phyloP scores from a whole-genome alignment of 2,888 invertebrate species.

The Emmelina monodactyla region DNA sequence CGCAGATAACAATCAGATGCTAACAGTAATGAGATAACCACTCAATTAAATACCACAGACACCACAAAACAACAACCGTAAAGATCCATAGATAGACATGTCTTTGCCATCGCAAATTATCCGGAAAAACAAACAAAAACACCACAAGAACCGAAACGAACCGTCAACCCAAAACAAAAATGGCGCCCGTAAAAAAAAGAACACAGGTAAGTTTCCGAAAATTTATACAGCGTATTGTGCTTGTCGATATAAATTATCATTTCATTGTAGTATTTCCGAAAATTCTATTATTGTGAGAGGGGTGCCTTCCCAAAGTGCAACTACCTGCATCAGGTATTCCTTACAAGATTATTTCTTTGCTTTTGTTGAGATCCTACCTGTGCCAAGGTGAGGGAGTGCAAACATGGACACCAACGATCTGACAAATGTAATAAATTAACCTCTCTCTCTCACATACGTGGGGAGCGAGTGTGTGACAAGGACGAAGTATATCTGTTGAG shows the following conservation, averaged over 20 bases:
- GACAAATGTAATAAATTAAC: slow-evolving; percentile 14
- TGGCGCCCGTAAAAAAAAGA: slow-evolving; percentile 24
- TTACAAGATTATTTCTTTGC: slow-evolving; percentile 52
- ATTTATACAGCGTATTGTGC: slow-evolving; percentile 41
- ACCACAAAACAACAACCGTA: slow-evolving; percentile 25
- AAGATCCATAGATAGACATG: slow-evolving; percentile 24
- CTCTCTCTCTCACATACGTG: not conserved
- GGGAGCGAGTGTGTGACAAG: slow-evolving; percentile 10
- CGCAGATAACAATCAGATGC: slow-evolving; percentile 41
- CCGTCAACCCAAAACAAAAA: slow-evolving; percentile 42
- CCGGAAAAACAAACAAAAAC: slow-evolving; percentile 59
- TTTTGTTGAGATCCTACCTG: slow-evolving; percentile 58
- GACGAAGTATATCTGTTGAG: slow-evolving; percentile 17
- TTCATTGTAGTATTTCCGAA: slow-evolving; percentile 61
- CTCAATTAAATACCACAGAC: slow-evolving; percentile 38
- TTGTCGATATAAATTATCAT: slow-evolving; percentile 57
- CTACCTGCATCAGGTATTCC: slow-evolving; percentile 58
- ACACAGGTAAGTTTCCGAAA: slow-evolving; percentile 51
- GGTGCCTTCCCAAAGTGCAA: slow-evolving; percentile 44
- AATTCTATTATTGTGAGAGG: slow-evolving; percentile 51
- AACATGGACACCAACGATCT: slow-evolving; percentile 44
- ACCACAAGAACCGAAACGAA: slow-evolving; percentile 40
- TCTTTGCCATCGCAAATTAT: slow-evolving; percentile 49
- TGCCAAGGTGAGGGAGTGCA: slow-evolving; percentile 44
- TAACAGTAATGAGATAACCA: slow-evolving; percentile 33